Evolutionary conservation across 2,797 vertebrate species (phyloP), one percentile per base, ranked within the genome.

Genomic region (Acipenser oxyrinchus): DNA sequence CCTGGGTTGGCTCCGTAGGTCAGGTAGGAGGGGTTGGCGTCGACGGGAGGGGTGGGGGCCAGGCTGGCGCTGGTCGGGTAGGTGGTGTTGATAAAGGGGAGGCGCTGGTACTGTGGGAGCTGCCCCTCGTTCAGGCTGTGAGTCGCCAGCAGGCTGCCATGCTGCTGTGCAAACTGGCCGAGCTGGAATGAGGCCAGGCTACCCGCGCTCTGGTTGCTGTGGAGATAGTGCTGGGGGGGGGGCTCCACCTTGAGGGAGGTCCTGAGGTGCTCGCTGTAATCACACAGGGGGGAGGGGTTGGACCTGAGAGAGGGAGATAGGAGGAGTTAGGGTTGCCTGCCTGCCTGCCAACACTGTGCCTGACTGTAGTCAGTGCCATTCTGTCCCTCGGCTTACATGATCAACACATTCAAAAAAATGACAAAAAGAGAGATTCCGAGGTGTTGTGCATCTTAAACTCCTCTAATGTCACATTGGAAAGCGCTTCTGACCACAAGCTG

Each of bases 11-110:
- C 78, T 12, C 88, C 81, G 8, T 90, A 78, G 0, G 86, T 13
- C 10, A 93, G 77, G 69, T 93, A 93, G 52, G 84, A 78, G 3
- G 75, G 15, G n/a, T 78, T 82, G 50, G 87, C 51, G 50, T 84
- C 88, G 0, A 88, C 83, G 0, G 78, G 74, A 3, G 83, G 74
- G 0, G 88, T 86, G 12, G 91, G 85, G 1, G 86, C 78, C 65
- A 94, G 84, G 69, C 73, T 84, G 0, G 89, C 81, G 8, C 85
- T 82, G 53, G 91, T 86, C 18, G 84, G 76, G 13, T 51, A 4
- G 8, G 7, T 62, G 60, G 60, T 62, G 60, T 62, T 62, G 65
- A 91, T 88, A 77, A 88, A 83, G 49, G 92, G 76, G 65, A 92
- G 78, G 37, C 77, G 80, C 1, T 87, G 66, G 57, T 86, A 73